phyloP scores from a whole-genome alignment of 2,888 invertebrate genomes.

The Cheilosia urbana region DNA sequence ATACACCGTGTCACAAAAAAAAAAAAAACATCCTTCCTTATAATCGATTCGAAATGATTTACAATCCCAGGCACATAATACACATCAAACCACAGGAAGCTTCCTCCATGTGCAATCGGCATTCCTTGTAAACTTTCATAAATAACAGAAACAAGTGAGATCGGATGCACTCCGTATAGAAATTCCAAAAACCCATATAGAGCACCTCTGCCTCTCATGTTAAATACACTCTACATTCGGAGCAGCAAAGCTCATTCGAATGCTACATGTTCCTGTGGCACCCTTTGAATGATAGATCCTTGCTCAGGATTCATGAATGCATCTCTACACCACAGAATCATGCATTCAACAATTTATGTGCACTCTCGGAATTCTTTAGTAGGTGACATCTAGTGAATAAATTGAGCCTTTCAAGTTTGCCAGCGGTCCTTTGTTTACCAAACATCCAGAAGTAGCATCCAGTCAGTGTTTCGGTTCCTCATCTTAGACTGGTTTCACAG shows the following conservation, averaged over 20 bases:
- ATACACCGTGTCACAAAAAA: background rate
- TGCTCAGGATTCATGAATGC: conserved; percentile 69
- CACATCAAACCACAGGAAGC: conserved; percentile 2
- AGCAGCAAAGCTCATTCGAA: conserved; percentile 53
- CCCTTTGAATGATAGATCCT: conserved; percentile 68
- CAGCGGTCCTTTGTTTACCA: conserved; percentile 50
- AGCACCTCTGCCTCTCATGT: background rate
- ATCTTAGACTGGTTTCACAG: conserved; percentile 40
- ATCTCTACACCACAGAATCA: conserved; percentile 61
- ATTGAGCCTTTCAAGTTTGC: conserved; percentile 54
- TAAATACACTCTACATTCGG: conserved; percentile 34
- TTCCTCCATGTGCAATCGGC: conserved; percentile 6
- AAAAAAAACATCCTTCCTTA: background rate
- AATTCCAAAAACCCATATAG: conserved; percentile 33
- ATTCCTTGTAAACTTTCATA: conserved; percentile 52
- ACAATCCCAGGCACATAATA: conserved; percentile 2
- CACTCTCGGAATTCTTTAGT: conserved; percentile 72
- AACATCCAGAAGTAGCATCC: conserved; percentile 11
- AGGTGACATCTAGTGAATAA: conserved; percentile 74
- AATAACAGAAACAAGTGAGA: conserved; percentile 47
- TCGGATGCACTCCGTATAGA: conserved; percentile 6
- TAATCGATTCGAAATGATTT: conserved; percentile 28
- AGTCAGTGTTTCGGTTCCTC: conserved; percentile 2
- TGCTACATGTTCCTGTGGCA: conserved; percentile 60
- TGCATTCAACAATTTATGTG: conserved; percentile 76